Percentiles rank a stretch among this genome's conserved stretches.
phyloP scores from a whole-genome alignment of 2,113 vertebrate genomes.

The Paraplagusia blochii region DNA sequence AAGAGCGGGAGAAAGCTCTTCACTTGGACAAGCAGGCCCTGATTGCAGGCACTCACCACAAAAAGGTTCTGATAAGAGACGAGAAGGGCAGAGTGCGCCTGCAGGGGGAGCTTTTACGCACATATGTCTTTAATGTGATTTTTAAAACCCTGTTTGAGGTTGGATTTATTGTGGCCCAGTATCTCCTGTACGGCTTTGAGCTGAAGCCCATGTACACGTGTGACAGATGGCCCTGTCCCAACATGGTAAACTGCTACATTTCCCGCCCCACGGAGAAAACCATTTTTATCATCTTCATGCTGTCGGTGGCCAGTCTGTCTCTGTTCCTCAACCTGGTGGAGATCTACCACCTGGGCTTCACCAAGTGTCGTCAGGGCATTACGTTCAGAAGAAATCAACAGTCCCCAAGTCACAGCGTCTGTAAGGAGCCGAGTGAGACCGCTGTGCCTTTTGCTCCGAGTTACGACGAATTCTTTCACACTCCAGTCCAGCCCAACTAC shows the following conservation, averaged over 20 bases:
- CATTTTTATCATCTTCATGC: conserved; percentile 87
- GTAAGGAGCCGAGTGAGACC: conserved; percentile 37
- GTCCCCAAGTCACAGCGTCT: neutral
- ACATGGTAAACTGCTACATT: conserved; percentile 85
- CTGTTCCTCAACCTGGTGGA: conserved; percentile 83
- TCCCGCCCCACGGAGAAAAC: conserved; percentile 87
- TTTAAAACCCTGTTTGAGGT: conserved; percentile 86
- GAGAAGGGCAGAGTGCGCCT: conserved; percentile 70
- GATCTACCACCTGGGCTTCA: conserved; percentile 82
- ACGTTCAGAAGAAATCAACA: conserved; percentile 22
- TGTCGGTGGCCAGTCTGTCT: conserved; percentile 81
- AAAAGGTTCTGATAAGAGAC: conserved; percentile 53
- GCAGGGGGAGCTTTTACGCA: conserved; percentile 79
- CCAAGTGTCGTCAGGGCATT: conserved; percentile 73
- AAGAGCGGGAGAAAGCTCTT: neutral
- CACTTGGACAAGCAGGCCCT: conserved; percentile 49
- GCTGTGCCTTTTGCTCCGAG: conserved; percentile 60
- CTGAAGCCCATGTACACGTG: conserved; percentile 85
- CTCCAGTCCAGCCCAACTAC: conserved; percentile 52
- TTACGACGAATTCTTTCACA: conserved; percentile 67
- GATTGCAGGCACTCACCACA: conserved; percentile 37
- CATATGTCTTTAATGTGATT: conserved; percentile 81
- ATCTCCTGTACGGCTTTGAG: conserved; percentile 81
- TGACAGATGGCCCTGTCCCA: conserved; percentile 79
- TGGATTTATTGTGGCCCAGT: conserved; percentile 84